phyloP scores from a whole-genome alignment of 1,140 invertebrate genomes.

The Ectropis grisescens region DNA sequence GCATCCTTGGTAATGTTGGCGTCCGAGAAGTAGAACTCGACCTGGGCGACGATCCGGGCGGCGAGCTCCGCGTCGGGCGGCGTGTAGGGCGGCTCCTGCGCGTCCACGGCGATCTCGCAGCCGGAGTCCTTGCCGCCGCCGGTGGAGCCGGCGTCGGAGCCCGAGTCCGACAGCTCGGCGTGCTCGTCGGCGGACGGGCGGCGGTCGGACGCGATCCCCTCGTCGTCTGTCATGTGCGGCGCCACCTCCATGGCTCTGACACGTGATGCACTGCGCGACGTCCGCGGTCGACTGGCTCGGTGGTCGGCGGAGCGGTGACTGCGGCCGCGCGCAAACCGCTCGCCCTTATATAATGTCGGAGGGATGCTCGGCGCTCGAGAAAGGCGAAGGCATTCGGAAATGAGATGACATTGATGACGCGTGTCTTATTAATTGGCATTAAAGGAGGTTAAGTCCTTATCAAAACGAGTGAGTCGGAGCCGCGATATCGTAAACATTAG shows the following conservation, averaged over 20 bases:
- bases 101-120: conserved; percentile 72
- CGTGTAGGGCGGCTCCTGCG: conserved; percentile 69
- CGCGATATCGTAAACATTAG: too few species aligned
- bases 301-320: conserved; percentile 45
- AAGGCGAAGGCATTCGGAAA: conserved; percentile 52
- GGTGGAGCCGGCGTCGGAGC: conserved; percentile 72
- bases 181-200: conserved; percentile 60
- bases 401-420: conserved; percentile 53
- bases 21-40: conserved; percentile 96
- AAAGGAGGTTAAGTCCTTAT: too few species aligned
- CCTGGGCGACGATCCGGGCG: conserved; percentile 84
- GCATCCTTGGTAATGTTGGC: conserved; percentile 95
- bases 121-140: conserved; percentile 75
- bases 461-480: too few species aligned
- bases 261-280: conserved; percentile 15
- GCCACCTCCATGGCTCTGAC: conserved; percentile 40
- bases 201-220: conserved; percentile 55
- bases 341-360: conserved; percentile 56
- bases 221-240: conserved; percentile 37
- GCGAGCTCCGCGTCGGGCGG: conserved; percentile 81
- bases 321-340: conserved; percentile 43
- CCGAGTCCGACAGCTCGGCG: conserved; percentile 76
- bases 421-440: too few species aligned
- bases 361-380: conserved; percentile 50
- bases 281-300: conserved; percentile 38